Evolutionary conservation across 2,888 invertebrate species (phyloP).

Genomic region (Tetramorium bicarinatum): DNA sequence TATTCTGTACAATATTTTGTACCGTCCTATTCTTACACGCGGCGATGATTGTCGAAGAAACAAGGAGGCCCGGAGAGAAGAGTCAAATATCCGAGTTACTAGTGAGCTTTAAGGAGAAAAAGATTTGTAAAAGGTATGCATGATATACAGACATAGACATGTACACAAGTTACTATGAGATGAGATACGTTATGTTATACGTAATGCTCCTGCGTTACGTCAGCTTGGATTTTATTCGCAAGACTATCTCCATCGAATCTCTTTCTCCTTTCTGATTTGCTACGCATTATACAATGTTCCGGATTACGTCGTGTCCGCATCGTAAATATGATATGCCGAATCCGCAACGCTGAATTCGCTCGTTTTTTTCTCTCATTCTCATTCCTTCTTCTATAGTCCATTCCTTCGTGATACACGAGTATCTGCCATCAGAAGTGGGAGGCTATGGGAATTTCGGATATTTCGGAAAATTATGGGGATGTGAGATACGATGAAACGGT

Average conservation of each 20-base stretch:
- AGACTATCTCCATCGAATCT: constrained; percentile 56
- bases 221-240: constrained; percentile 61
- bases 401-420: neutral
- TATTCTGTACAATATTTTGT: neutral
- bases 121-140: constrained; percentile 26
- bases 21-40: neutral
- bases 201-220: constrained; percentile 50
- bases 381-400: neutral
- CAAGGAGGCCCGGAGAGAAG: neutral
- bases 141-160: neutral
- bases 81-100: constrained; percentile 24
- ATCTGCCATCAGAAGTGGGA: neutral
- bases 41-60: neutral
- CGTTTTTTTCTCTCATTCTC: neutral
- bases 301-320: constrained; percentile 53
- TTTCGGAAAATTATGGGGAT: neutral
- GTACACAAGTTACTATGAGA: constrained; percentile 44
- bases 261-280: constrained; percentile 30
- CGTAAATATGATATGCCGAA: constrained; percentile 32
- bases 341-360: neutral
- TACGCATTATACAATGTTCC: constrained; percentile 58
- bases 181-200: constrained; percentile 35
- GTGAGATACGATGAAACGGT: neutral
- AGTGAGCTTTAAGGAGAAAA: constrained; percentile 12
- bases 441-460: neutral